Evolutionary conservation across 2,113 vertebrate genomes (phyloP).

Genomic region (Paradoxurus hermaphroditus): DNA sequence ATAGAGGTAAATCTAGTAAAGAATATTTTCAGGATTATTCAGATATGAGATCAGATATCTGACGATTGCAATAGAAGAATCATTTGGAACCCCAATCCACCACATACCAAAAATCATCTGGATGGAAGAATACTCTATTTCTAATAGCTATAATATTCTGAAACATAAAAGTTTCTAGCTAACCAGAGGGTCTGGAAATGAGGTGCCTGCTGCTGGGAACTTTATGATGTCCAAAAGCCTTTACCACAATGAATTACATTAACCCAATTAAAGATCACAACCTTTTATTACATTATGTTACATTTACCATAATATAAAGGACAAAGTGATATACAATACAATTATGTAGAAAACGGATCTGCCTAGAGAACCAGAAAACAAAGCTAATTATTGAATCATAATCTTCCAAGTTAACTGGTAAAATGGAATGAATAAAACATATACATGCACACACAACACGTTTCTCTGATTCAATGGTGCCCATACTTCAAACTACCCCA

Average conservation of each 20-base stretch:
- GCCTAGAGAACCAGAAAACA: slow-evolving; percentile 57
- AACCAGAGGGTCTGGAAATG: slow-evolving; percentile 39
- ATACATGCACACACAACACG: background rate
- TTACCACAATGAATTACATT: slow-evolving; percentile 63
- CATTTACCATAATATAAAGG: slow-evolving; percentile 64
- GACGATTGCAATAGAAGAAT: background rate
- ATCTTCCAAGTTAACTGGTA: slow-evolving; percentile 50
- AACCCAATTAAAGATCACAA: slow-evolving; percentile 75
- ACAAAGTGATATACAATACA: slow-evolving; percentile 72
- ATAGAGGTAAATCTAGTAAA: background rate
- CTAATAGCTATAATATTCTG: background rate
- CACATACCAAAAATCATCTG: background rate
- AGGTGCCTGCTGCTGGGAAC: slow-evolving; percentile 14
- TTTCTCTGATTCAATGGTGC: background rate
- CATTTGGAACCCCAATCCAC: background rate
- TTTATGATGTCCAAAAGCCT: slow-evolving; percentile 62
- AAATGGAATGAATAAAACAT: slow-evolving; percentile 20
- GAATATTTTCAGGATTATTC: background rate
- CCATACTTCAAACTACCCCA: background rate
- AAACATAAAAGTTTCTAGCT: slow-evolving; percentile 57
- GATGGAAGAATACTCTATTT: background rate
- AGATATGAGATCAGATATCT: background rate
- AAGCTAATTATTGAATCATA: slow-evolving; percentile 68
- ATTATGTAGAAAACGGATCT: slow-evolving; percentile 66
- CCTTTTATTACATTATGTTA: slow-evolving; percentile 70